Evolutionary conservation across 2,888 invertebrate species (phyloP), one percentile per base, ranked within the genome.

Genomic region (Campoplex nolae): DNA sequence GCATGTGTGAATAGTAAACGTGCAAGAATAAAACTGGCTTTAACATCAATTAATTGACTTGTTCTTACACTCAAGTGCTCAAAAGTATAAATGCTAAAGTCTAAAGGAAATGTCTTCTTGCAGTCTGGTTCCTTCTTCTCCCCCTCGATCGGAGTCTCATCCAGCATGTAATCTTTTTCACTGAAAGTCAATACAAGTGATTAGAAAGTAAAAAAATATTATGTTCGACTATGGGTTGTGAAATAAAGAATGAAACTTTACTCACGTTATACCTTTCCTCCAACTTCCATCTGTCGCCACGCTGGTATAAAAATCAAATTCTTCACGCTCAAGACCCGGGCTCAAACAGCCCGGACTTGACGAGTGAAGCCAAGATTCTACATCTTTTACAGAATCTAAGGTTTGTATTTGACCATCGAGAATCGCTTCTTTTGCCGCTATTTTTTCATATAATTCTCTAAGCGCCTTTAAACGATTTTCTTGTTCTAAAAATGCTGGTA

Each of bases 401-500:
- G 95, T 94, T 0, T 94, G 91, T 96, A 96, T 96, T 88, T 96
- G 94, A 71, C 95, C 95, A 89, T 97, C 96, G 83, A 97, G 96
- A 16, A 95, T 94, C 75, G 95, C 95, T 92, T 97, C 97, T 79
- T 96, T 95, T 6, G 95, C 95, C 16, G 96, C 94, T 81, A 97
- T 95, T 90, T 97, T 96, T 90, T 96, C 95, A 92, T 97, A 96
- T 65, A 97, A 93, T 68, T 95, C 95, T 85, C 96, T 95, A 71
- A 97, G 96, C 86, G 95, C 95, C 75, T 95, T 95, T 92, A 96
- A 96, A 38, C 97, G 95, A 62, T 96, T 96, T 92, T 97, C 97
- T 95, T 98, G 98, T 87, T 97, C 97, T 91, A 98, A 94, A 90
- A 98, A 96, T 3, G 97, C 96, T 80, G 97, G 95, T 68, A 98